These are phyloP conservation scores for Rhyzopertha dominica DNA, from an alignment of 1,140 invertebrate genomes.

Conservation along the genomic window DNA sequence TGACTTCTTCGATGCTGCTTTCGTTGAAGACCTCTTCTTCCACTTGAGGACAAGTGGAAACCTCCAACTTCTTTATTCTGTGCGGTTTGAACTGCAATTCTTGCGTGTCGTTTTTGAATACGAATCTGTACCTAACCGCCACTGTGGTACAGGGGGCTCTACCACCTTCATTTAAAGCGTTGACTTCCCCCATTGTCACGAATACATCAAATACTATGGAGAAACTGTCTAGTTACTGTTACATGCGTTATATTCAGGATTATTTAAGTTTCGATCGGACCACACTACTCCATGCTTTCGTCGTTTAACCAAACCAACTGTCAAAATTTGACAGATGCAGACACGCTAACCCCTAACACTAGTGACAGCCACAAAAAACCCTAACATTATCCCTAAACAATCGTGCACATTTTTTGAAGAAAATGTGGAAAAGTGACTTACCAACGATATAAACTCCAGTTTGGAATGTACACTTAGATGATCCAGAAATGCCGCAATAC, in stretches of 20 bases:
- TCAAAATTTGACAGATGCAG: constrained; percentile 1
- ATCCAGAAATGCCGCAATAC: constrained; percentile 80
- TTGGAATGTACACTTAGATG: constrained; percentile 75
- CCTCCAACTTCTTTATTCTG: constrained; percentile 31
- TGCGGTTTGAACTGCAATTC: constrained; percentile 34
- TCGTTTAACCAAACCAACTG: constrained; percentile 9
- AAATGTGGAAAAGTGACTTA: constrained; percentile 43
- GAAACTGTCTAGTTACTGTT: not conserved
- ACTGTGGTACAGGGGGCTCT: constrained; percentile 30
- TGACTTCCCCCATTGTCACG: constrained; percentile 34
- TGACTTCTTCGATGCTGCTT: constrained; percentile 66
- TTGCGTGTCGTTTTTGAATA: constrained; percentile 31
- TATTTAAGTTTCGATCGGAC: too few relatives aligned
- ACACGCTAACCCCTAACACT: not conserved
- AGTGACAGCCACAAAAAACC: constrained; percentile 4
- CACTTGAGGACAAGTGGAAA: constrained; percentile 20
- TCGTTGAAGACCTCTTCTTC: constrained; percentile 53
- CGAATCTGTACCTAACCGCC: constrained; percentile 41
- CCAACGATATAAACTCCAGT: constrained; percentile 87
- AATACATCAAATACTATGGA: constrained; percentile 25
- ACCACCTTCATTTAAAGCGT: too few relatives aligned
- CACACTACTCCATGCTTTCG: constrained; percentile 7
- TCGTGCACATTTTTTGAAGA: constrained; percentile 2
- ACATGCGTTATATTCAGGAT: constrained; percentile 1
- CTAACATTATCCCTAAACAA: constrained; percentile 7